Evolutionary conservation across 2,113 vertebrate species (phyloP), one percentile per base, ranked within the genome.

Genomic region (Oncorhynchus mykiss): DNA sequence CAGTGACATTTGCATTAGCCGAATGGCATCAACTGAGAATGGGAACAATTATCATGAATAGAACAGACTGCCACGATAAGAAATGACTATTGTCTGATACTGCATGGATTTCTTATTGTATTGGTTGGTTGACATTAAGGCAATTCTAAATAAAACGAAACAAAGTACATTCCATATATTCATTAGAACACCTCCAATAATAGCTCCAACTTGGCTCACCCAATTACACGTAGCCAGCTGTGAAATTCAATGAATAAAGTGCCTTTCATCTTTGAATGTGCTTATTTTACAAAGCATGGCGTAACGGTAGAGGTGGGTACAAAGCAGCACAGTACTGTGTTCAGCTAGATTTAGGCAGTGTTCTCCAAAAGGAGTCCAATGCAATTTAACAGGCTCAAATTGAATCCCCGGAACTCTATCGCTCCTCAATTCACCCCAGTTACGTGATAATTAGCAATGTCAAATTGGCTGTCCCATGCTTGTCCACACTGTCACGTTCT

Each of bases 1-100:
- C 29, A 45, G 64, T 51, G 34, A 18, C 45, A 51, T 67, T 51
- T 48, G 60, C 72, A 65, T 64, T 73, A 73, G 60, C 22, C n/a
- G 22, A 48, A 25, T 39, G 72, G 72, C n/a, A 65, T 24, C 20
- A 73, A 65, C 60, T n/a, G 20, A 73, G 20, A 73, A 24, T 16
- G 31, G 69, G 34, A 65, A 22, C 60, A 73, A 73, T 64, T 65
- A 57, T 34, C 7, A 29, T 72, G 71, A 72, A 60, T 20, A 31
- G 57, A 27, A 29, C 57, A 57, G 9, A 22, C 16, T 12, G 25
- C 57, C 29, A 45, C 18, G 14, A 34, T 60, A 60, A 59, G 16
- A 60, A 62, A 72, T 34, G 5, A 34, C 31, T 24, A 64, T 39
- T 18, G 24, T 64, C 57, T 45, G 13, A 22, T 62, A 22, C 6